Base-by-base conservation (phyloP, 2,113 vertebrate genomes). In the Actenoides lindsayi region DNA sequence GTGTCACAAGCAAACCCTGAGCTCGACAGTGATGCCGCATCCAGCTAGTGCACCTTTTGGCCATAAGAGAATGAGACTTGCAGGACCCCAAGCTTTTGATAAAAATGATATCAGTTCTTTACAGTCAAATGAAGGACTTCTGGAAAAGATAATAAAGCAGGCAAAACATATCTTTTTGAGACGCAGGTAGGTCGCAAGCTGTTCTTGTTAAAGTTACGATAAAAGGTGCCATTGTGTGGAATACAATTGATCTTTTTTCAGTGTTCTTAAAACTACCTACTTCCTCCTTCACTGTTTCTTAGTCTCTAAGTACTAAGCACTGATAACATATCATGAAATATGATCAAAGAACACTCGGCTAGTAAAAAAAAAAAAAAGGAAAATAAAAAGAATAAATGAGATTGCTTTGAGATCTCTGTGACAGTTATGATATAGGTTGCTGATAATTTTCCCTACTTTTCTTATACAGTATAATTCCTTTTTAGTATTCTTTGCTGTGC, bases 111-210 rank as follows among this genome's bases (percentile, higher is more conserved):
- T 99, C 87, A 97, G 91, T 91, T 97, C 97, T 57, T 87, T 99
- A 90, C 99, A 99, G 94, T 98, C 99, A 1, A 99, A 90, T 16
- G 99, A 99, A 95, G 99, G 99, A 16, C 99, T 99, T 63, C 97
- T 99, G 96, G 99, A 99, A 97, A 99, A 99, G 97, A 99, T 99
- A 95, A 99, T 99, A 97, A 99, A 99, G 94, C 99, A 99, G 96
- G 99, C 99, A 91, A 99, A 99, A 63, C 99, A 99, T 96, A 99
- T 99, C 83, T 99, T 99, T 95, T 98, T 99, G 74, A 98, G 99
- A 30, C 98, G 99, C 98, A 99, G 99, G 99, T 99, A 84, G 56
- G 97, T 71, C 44, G 83, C 39, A 50, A 15, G 44, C 23, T 84
- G 1, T 24, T 82, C 85, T 80, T 88, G 20, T 86, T 75, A 9